These are phyloP conservation scores for Chrosomus eos DNA, from an alignment of 2,797 vertebrate genomes.

Conservation along the genomic window DNA sequence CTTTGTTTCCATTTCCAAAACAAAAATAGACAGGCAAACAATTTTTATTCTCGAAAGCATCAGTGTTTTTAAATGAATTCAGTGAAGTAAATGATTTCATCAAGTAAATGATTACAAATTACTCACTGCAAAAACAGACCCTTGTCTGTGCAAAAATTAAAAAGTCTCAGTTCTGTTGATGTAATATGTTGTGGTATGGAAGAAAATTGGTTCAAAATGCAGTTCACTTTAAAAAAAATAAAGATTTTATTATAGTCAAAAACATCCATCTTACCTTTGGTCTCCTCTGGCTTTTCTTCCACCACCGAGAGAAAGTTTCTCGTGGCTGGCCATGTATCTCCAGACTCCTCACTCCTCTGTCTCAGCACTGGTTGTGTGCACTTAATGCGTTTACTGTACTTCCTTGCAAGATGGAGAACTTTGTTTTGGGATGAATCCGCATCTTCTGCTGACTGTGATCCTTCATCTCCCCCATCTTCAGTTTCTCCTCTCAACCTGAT, in stretches of 20 bases:
- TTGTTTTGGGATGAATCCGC: constrained; percentile 77
- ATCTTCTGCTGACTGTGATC: constrained; percentile 57
- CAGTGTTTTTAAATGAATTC: background rate
- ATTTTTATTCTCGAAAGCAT: background rate
- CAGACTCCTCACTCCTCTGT: constrained; percentile 44
- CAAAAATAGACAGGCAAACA: too few relatives aligned
- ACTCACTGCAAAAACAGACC: background rate
- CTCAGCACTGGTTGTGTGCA: constrained; percentile 59
- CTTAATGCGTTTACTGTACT: constrained; percentile 90
- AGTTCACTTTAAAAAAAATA: too few relatives aligned
- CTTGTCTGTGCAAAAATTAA: background rate
- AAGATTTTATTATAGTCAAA: background rate
- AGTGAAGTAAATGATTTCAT: background rate
- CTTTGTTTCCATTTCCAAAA: too few relatives aligned
- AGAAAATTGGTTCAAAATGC: background rate
- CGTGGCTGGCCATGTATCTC: constrained; percentile 50
- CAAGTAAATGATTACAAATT: background rate
- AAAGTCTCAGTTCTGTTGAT: background rate
- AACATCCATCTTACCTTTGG: constrained; percentile 60
- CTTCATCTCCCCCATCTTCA: constrained; percentile 15
- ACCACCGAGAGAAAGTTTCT: constrained; percentile 65
- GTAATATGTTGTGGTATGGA: background rate
- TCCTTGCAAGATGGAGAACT: constrained; percentile 88
- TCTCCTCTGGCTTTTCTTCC: constrained; percentile 72
- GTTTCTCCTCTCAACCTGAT: constrained; percentile 59